Percentiles rank a stretch among this genome's conserved stretches.
These are phyloP conservation scores for Buphagus erythrorhynchus DNA, from an alignment of 2,797 vertebrate genomes.

Conservation along the genomic window DNA sequence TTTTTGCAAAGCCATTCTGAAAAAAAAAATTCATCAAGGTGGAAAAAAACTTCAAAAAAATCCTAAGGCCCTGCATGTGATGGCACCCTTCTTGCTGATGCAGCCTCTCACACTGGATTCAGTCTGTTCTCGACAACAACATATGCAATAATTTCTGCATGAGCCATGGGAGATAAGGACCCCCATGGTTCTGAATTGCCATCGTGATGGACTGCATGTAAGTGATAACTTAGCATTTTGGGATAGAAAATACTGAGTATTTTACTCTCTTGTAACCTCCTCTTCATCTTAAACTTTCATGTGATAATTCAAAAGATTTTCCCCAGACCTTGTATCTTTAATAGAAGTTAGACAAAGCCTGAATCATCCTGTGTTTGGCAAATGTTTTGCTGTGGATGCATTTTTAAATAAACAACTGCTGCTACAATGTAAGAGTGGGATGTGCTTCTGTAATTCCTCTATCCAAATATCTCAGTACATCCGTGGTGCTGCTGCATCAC, in stretches of 20 bases:
- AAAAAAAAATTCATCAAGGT: not conserved
- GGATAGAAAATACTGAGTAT: not conserved
- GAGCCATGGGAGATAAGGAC: slow-evolving; percentile 48
- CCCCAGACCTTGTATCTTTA: not conserved
- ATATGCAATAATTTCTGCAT: not conserved
- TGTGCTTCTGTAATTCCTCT: not conserved
- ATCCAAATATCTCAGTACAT: not conserved
- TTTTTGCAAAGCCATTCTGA: not conserved
- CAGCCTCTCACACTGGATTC: not conserved
- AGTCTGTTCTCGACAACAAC: not conserved
- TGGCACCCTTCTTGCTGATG: not conserved
- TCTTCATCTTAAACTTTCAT: slow-evolving; percentile 27
- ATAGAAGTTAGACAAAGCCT: not conserved
- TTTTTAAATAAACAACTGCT: not conserved
- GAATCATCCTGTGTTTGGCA: not conserved
- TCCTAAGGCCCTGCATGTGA: not conserved
- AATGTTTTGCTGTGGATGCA: not conserved
- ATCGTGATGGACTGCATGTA: not conserved
- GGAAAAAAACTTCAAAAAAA: not conserved
- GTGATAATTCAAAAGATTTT: not conserved
- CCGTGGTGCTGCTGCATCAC: slow-evolving; percentile 31
- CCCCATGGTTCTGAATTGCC: not conserved
- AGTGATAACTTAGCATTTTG: slow-evolving; percentile 35
- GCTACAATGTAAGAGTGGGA: not conserved
- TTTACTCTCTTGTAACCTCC: not conserved